These are phyloP conservation scores for Cancer borealis DNA, from an alignment of 2,888 invertebrate genomes.

Conservation along the genomic window DNA sequence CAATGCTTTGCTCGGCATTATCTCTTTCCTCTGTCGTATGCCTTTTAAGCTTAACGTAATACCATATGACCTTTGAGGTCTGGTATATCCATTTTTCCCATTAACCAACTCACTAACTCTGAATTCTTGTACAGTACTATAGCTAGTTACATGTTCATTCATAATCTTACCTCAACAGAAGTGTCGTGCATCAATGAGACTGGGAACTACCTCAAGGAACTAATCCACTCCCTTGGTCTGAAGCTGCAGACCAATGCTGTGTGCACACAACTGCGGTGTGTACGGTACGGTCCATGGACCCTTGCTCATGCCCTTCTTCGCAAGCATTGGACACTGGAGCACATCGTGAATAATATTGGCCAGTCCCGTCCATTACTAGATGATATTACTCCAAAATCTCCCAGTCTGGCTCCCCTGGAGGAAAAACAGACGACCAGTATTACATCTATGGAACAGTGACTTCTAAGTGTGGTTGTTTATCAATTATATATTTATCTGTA, in stretches of 20 bases:
- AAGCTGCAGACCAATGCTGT: conserved; percentile 89
- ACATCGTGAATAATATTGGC: conserved; percentile 81
- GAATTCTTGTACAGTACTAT: background rate
- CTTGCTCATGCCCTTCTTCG: conserved; percentile 87
- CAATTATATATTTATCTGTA: too few relatives aligned
- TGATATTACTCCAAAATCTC: conserved; percentile 48
- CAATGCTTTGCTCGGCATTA: too few relatives aligned
- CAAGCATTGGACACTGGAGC: conserved; percentile 89
- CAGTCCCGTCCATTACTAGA: conserved; percentile 56
- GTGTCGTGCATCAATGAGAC: conserved; percentile 92
- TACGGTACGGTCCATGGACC: conserved; percentile 90
- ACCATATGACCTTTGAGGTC: too few relatives aligned
- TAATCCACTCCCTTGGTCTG: conserved; percentile 92
- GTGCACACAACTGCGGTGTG: conserved; percentile 89
- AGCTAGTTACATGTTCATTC: background rate
- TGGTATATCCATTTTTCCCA: too few relatives aligned
- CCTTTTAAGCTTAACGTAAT: too few relatives aligned
- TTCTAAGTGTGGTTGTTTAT: background rate
- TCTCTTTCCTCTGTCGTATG: too few relatives aligned
- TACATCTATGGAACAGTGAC: background rate
- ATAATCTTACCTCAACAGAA: conserved; percentile 83
- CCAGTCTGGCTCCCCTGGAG: conserved; percentile 56
- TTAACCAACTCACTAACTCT: background rate
- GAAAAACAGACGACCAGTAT: background rate
- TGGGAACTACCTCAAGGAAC: conserved; percentile 86